phyloP scores from a whole-genome alignment of 2,888 invertebrate genomes.

The Diarsia dahlii region DNA sequence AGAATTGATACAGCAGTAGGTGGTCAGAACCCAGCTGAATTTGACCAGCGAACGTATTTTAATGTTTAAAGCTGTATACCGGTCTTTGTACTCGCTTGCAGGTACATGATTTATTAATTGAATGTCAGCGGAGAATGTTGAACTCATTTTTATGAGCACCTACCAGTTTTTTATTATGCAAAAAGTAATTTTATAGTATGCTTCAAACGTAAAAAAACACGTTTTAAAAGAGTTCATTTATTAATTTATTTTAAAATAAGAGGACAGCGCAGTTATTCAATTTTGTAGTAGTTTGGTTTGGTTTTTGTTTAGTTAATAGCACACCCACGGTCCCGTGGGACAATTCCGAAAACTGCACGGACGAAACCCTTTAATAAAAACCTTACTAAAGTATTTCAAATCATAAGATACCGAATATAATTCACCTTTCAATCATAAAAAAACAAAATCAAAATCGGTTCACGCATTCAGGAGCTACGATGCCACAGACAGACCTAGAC shows the following conservation, averaged over 20 bases:
- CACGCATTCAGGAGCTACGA: too few species aligned
- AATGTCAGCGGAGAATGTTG: slow-evolving; percentile 29
- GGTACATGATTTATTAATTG: slow-evolving; percentile 48
- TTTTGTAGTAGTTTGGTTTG: too few species aligned
- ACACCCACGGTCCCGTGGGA: not conserved
- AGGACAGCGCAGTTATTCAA: not conserved
- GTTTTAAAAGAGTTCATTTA: slow-evolving; percentile 5
- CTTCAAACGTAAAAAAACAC: not conserved
- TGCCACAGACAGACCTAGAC: too few species aligned
- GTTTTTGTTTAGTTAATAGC: too few species aligned
- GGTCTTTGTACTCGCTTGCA: slow-evolving; percentile 34
- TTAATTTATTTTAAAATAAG: not conserved
- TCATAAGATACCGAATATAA: not conserved
- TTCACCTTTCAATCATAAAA: too few species aligned
- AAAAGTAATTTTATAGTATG: slow-evolving; percentile 15
- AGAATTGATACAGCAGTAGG: not conserved
- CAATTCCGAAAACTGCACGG: not conserved
- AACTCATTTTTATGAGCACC: slow-evolving; percentile 31
- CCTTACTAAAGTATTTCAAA: not conserved
- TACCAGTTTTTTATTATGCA: slow-evolving; percentile 7
- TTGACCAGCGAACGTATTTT: slow-evolving; percentile 19
- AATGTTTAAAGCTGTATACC: slow-evolving; percentile 35
- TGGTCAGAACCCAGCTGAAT: not conserved
- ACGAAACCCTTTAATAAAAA: not conserved
- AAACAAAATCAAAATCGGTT: too few species aligned